Evolutionary conservation across 2,888 invertebrate species (phyloP), one percentile per base, ranked within the genome.

Genomic region (Rhagonycha lutea): DNA sequence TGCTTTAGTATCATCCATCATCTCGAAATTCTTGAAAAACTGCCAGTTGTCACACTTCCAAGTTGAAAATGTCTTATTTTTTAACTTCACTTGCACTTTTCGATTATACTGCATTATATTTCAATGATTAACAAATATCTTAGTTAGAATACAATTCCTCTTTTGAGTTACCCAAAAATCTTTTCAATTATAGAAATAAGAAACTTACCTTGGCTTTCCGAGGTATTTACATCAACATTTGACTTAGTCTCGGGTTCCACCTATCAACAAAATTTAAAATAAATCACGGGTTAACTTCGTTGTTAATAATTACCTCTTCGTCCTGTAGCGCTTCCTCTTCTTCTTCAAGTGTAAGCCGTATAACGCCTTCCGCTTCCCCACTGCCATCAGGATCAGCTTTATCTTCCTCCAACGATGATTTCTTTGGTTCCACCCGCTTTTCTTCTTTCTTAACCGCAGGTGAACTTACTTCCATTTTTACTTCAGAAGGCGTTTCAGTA

Each of bases 321-420:
- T 85, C 84, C 79, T 84, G 83, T 70, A 85, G 80, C 69, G 82
- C 82, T 81, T 86, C 86, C 77, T 85, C 84, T n/a, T 47, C 32
- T 80, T 86, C 86, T 76, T 86, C 86, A 70, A 86, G 81, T 26
- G 85, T 86, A 70, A 86, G 82, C 14, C 83, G 82, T 73, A 86
- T 84, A 65, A 65, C 23, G 26, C 63, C 26, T 65, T 24, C 63
- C 24, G 14, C 24, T 24, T n/a, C 63, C 0, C 24, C 23, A 65
- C n/a, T 26, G 7, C n/a, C 63, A 47, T 47, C 47, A 7, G 47
- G 12, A n/a, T 47, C 47, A n/a, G 47, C n/a, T 47, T 47, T 47
- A 47, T 47, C 47, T 0, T n/a, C 47, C n/a, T n/a, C 47, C 7
- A 47, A 1, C 2, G 47, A 47, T 2, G 3, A 7, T 2, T 7